Percentiles rank a stretch among this genome's conserved stretches.
Conservation (phyloP, 2,797 vertebrate genomes). For the Urophycis tenuis region DNA sequence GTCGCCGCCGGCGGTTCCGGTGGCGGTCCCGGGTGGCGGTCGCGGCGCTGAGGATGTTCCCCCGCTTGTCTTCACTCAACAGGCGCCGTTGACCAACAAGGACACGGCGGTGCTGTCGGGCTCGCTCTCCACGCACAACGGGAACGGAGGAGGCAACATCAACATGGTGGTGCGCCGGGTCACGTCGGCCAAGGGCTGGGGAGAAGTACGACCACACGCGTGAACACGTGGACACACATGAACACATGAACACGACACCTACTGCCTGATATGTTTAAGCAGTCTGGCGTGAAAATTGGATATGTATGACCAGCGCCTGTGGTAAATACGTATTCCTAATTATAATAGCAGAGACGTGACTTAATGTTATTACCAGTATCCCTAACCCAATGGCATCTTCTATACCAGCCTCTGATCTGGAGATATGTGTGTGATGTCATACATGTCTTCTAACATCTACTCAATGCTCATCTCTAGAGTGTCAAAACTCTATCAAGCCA, state of each 20-base stretch:
- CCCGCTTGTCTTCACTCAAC: slow-evolving; percentile 28
- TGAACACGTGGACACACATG: no score
- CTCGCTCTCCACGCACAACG: slow-evolving; percentile 94
- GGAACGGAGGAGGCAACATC: slow-evolving; percentile 90
- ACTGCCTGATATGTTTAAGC: no score
- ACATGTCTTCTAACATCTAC: not conserved
- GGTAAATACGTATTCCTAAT: no score
- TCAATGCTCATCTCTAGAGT: not conserved
- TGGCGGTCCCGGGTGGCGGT: no score
- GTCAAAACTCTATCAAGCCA: not conserved
- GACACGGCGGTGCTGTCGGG: slow-evolving; percentile 95
- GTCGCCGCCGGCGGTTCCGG: no score
- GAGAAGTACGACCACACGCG: slow-evolving; percentile 73
- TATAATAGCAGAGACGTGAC: no score
- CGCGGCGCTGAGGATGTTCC: not conserved
- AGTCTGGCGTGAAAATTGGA: no score
- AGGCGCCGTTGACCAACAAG: slow-evolving; percentile 89
- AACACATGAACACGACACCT: no score
- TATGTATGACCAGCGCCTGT: no score
- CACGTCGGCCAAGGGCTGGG: slow-evolving; percentile 92
- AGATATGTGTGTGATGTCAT: not conserved
- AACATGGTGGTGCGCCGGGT: slow-evolving; percentile 85
- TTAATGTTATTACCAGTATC: no score
- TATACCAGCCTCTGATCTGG: no score
- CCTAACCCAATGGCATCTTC: no score